Evolutionary conservation across 1,140 invertebrate genomes (phyloP), one percentile per base, ranked within the genome.

Genomic region (Bombus breviceps): DNA sequence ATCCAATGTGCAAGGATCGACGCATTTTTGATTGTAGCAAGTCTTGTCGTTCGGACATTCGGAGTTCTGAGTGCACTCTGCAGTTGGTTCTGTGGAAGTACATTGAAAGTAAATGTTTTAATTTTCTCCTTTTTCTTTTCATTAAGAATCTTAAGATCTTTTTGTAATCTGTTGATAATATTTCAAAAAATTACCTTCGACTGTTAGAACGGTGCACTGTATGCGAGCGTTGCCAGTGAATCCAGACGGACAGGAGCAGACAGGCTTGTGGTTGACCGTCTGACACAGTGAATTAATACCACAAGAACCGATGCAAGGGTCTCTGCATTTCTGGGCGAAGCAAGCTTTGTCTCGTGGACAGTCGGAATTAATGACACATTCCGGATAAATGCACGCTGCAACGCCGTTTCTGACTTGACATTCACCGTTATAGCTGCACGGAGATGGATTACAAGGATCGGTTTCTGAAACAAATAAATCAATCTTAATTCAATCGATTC

Each of bases 11-110:
- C 98, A 99, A n/a, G 98, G 98, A 93, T 98, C 96, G 69, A 96
- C 95, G 90, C 98, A 99, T 79, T 95, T 96, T 83, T 97, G 95
- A 92, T 98, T 97, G 37, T 98, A 96, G 92, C 98, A 99, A 22
- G 98, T 97, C 91, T 98, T 97, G 89, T 98, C 97, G 86, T 98
- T 98, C 1, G 97, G 96, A 93, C 98, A 99, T n/a, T 99, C 97
- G 0, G 95, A 95, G 92, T 98, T 98, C 83, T 96, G 96, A 41
- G 95, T 95, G 93, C 98, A 99, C 95, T 98, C 98, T 13, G 97
- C 97, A 93, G 95, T 96, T 3, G 97, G 96, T 91, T 95, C 90
- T 93, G 90, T 1, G 84, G 90, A 88, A 43, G 79, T 75, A 15
- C 43, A 79, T 79, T 25, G 69, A 59, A 68, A 69, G 59, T 57